phyloP scores from a whole-genome alignment of 1,140 invertebrate species.

The Pomacea maculata region DNA sequence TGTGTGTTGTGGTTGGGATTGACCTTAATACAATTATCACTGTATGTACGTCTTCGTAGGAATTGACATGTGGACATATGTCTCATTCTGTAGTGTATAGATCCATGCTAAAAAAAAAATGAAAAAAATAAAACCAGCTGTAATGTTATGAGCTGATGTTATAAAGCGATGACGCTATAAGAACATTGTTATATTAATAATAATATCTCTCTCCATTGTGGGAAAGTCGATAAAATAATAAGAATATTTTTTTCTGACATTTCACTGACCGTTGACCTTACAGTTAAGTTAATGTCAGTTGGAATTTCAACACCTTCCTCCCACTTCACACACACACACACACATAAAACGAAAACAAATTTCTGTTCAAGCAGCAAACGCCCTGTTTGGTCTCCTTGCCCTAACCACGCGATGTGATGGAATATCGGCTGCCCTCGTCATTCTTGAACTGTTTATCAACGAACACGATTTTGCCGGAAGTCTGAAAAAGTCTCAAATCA shows the following conservation, averaged over 20 bases:
- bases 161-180: not conserved
- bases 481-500: too few species aligned
- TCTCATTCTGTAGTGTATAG: too few species aligned
- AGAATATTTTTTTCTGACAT: not conserved
- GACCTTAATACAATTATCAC: too few species aligned
- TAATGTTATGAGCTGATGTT: not conserved
- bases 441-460: too few species aligned
- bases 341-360: not conserved
- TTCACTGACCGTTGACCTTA: not conserved
- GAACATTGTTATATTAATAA: not conserved
- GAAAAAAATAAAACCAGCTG: not conserved
- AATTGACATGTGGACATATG: too few species aligned
- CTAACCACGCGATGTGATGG: too few species aligned
- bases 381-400: not conserved
- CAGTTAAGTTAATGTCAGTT: not conserved
- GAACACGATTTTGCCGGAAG: too few species aligned
- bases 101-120: not conserved
- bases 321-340: not conserved
- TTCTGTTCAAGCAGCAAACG: not conserved
- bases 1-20: too few species aligned
- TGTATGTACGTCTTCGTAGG: too few species aligned
- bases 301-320: not conserved
- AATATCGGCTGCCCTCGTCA: too few species aligned
- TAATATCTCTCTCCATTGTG: not conserved
- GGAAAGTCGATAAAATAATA: not conserved